A percentile compares a stretch with the other conserved stretches of the same genome.
Conservation (phyloP, 2,888 invertebrate genomes). For the Eugnorisma glareosa region DNA sequence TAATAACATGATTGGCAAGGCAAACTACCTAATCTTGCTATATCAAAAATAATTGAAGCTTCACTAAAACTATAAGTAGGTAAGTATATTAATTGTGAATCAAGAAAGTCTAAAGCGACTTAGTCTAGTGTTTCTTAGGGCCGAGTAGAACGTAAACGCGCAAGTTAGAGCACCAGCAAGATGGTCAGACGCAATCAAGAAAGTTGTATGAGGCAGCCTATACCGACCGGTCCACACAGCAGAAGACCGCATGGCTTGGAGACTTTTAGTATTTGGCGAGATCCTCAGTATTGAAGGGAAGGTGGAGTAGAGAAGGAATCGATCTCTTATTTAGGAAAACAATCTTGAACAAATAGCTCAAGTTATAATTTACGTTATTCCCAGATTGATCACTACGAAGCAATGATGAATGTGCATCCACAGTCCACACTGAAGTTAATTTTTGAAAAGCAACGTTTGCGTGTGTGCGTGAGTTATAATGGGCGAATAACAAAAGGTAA, state of each 20-base stretch:
- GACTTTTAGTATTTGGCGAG: not conserved
- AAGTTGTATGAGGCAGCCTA: not conserved
- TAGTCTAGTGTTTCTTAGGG: not conserved
- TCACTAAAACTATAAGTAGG: not conserved
- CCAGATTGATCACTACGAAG: not conserved
- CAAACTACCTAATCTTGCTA: conserved; percentile 11
- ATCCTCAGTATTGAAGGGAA: not conserved
- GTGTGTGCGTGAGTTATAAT: not conserved
- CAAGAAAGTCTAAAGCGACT: not conserved
- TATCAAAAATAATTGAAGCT: not conserved
- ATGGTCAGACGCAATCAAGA: not conserved
- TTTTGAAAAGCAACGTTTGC: not conserved
- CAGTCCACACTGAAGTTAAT: not conserved
- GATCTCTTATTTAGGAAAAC: not conserved
- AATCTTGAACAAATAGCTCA: not conserved
- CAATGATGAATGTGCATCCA: not conserved
- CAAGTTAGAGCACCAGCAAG: not conserved
- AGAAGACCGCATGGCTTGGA: not conserved
- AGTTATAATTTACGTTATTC: not conserved
- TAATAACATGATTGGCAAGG: conserved; percentile 18
- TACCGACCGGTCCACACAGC: not conserved
- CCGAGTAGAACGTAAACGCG: not conserved
- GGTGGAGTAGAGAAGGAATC: not conserved
- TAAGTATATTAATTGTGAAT: not conserved
- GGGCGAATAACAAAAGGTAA: not conserved